Conservation (phyloP, 53 echinoderm and acorn worm genomes). For the Henricia sp. region DNA sequence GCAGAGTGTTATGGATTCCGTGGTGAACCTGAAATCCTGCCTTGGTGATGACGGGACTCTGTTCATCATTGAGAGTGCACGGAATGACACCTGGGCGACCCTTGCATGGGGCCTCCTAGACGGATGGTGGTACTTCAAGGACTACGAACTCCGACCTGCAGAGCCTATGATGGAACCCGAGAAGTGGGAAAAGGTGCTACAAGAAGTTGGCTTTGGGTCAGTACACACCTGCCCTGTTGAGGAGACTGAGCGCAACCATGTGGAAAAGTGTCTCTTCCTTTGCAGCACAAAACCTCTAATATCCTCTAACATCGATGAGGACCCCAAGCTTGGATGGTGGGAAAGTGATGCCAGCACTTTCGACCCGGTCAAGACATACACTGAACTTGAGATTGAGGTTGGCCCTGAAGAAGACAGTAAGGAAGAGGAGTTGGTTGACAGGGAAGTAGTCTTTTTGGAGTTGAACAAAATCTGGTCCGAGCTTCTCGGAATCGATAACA, state of each 20-base stretch:
- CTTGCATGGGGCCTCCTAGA: slow-evolving; percentile 45
- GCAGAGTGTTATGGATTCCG: slow-evolving; percentile 23
- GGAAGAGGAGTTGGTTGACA: not conserved
- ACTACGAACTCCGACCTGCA: slow-evolving; percentile 28
- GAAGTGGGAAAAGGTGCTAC: slow-evolving; percentile 36
- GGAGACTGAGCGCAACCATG: slow-evolving; percentile 27
- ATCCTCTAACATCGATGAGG: not conserved
- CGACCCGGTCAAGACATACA: slow-evolving; percentile 16
- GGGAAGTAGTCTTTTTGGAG: not conserved
- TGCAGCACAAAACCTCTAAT: not conserved
- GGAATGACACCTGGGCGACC: slow-evolving; percentile 38
- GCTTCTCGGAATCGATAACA: slow-evolving; percentile 26
- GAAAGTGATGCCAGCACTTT: slow-evolving; percentile 11
- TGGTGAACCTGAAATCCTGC: slow-evolving; percentile 30
- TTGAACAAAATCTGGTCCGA: slow-evolving; percentile 24
- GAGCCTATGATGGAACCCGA: slow-evolving; percentile 48
- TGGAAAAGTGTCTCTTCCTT: slow-evolving; percentile 34
- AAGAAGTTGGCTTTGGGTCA: slow-evolving; percentile 22
- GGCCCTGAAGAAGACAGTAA: not conserved
- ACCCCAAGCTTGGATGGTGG: slow-evolving; percentile 23
- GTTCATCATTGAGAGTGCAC: slow-evolving; percentile 39
- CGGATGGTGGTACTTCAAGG: slow-evolving; percentile 53
- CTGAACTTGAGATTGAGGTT: slow-evolving; percentile 17
- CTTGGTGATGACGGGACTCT: slow-evolving; percentile 27
- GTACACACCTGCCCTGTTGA: slow-evolving; percentile 29